These are phyloP conservation scores for Phylloscopus trochilus DNA, from an alignment of 2,113 vertebrate species.

Conservation along the genomic window DNA sequence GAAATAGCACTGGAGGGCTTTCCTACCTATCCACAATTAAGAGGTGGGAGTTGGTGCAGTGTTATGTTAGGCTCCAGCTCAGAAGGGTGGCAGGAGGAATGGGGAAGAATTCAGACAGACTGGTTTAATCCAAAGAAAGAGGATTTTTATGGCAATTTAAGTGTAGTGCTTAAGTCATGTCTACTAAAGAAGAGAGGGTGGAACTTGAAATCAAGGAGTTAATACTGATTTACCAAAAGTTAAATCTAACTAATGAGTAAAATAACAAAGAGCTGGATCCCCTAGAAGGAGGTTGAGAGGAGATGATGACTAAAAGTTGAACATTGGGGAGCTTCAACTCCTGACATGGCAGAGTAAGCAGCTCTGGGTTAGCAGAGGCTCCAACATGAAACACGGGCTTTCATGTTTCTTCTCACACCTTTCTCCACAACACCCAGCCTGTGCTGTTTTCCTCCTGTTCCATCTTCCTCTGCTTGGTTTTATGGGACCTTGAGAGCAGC, in stretches of 20 bases:
- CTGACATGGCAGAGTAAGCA: background rate
- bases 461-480: background rate
- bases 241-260: background rate
- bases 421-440: background rate
- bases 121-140: background rate
- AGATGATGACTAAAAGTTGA: background rate
- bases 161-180: background rate
- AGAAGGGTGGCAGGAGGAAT: background rate
- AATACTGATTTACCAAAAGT: background rate
- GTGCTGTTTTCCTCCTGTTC: background rate
- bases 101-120: background rate
- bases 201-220: background rate
- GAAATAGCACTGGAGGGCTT: background rate
- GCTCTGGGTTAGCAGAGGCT: background rate
- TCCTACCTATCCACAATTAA: background rate
- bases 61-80: background rate
- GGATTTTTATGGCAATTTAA: background rate
- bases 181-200: background rate
- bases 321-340: background rate
- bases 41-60: background rate
- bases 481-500: background rate
- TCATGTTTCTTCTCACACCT: background rate
- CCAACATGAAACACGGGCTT: rapidly evolving
- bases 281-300: background rate
- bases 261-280: background rate